Percentiles rank a stretch among this genome's conserved stretches.
These are phyloP conservation scores for Crossocerus cetratus DNA, from an alignment of 2,888 invertebrate genomes.

Conservation along the genomic window DNA sequence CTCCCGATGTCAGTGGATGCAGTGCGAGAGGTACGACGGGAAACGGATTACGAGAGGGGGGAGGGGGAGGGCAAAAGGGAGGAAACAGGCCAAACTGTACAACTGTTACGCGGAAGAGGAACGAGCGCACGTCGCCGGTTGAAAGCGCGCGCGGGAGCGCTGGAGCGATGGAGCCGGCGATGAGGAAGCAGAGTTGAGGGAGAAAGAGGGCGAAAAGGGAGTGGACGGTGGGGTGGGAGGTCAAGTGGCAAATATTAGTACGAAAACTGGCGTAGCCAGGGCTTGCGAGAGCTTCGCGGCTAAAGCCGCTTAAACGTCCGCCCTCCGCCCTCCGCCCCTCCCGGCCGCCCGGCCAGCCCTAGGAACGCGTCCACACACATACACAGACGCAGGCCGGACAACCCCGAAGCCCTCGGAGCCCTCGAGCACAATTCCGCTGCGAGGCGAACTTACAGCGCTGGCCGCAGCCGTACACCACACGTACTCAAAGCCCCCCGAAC, in stretches of 20 bases:
- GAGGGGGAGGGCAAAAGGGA: conserved; percentile 37
- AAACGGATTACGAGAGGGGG: conserved; percentile 18
- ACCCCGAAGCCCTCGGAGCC: conserved; percentile 52
- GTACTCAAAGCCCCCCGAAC: conserved; percentile 65
- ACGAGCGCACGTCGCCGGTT: too few species aligned
- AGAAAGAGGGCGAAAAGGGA: neutral
- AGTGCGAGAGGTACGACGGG: neutral
- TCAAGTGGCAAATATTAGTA: conserved; percentile 77
- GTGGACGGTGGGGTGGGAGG: conserved; percentile 56
- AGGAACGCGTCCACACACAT: conserved; percentile 35
- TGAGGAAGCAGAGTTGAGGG: neutral
- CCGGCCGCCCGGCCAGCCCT: conserved; percentile 39
- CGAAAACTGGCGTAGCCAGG: conserved; percentile 71
- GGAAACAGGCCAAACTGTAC: conserved; percentile 26
- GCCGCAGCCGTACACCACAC: conserved; percentile 46
- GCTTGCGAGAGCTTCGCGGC: conserved; percentile 68
- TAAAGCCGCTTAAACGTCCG: conserved; percentile 75
- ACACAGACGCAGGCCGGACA: conserved; percentile 48
- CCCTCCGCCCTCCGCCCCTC: conserved; percentile 50
- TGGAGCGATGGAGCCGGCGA: too few species aligned
- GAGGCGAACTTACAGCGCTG: conserved; percentile 51
- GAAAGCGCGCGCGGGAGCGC: too few species aligned
- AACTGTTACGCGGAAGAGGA: too few species aligned
- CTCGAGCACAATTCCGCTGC: conserved; percentile 65
- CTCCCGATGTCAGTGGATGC: conserved; percentile 2